These are phyloP conservation scores for Phocides pigmalion DNA, from an alignment of 1,140 invertebrate species.

Conservation along the genomic window DNA sequence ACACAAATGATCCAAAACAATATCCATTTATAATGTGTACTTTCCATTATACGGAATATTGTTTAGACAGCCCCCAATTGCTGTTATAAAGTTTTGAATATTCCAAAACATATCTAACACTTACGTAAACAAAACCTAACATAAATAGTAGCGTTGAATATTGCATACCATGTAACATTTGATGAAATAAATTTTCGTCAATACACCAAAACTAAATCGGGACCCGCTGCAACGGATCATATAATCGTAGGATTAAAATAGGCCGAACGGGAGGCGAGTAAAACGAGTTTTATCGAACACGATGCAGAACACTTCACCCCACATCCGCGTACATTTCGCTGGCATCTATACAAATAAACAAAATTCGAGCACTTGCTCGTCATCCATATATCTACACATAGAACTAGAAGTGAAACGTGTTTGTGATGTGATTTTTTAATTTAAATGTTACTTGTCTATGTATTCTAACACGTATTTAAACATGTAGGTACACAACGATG, in stretches of 20 bases:
- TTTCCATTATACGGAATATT: not conserved
- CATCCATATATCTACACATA: too few relatives aligned
- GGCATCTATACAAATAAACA: constrained; percentile 22
- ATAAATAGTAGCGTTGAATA: not conserved
- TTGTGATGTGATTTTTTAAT: too few relatives aligned
- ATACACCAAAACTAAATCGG: constrained; percentile 9
- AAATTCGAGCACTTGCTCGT: too few relatives aligned
- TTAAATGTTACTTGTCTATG: too few relatives aligned
- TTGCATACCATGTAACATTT: not conserved
- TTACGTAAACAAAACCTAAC: not conserved
- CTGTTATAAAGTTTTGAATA: not conserved
- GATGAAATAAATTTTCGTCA: not conserved
- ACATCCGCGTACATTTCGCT: constrained; percentile 52
- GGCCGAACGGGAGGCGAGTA: constrained; percentile 59
- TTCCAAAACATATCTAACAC: not conserved
- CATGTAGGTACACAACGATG: constrained; percentile 29
- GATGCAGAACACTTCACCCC: constrained; percentile 36
- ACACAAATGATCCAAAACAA: constrained; percentile 31
- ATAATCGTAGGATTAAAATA: constrained; percentile 56
- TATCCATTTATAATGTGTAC: not conserved
- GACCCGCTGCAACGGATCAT: constrained; percentile 47
- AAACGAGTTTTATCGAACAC: constrained; percentile 41
- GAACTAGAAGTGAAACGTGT: too few relatives aligned
- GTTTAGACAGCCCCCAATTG: not conserved
- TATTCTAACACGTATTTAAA: too few relatives aligned